These are phyloP conservation scores for Pogonocherus hispidulus DNA, from an alignment of 2,888 invertebrate genomes.

Conservation along the genomic window DNA sequence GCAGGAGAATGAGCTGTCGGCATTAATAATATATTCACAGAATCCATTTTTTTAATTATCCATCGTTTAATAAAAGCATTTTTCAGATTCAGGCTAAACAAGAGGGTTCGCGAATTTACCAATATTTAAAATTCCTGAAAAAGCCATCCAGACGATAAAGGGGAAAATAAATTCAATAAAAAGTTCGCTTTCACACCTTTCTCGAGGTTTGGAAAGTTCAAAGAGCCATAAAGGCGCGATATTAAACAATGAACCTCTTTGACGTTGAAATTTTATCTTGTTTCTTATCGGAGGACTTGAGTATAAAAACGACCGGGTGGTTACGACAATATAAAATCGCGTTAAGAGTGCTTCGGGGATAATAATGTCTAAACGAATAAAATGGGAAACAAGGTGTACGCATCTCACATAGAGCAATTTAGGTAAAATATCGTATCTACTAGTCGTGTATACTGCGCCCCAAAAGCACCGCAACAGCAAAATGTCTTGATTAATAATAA, in stretches of 20 bases:
- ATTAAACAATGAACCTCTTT: background rate
- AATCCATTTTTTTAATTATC: background rate
- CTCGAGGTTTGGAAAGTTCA: background rate
- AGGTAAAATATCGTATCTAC: no score
- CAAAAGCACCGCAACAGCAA: no score
- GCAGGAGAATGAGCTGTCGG: background rate
- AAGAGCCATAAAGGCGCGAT: background rate
- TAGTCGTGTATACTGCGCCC: no score
- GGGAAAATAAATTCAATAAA: conserved; percentile 4
- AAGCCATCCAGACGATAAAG: background rate
- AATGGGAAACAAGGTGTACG: no score
- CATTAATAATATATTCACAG: background rate
- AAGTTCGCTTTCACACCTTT: conserved; percentile 2
- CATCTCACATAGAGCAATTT: no score
- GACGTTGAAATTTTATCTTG: background rate
- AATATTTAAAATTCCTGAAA: background rate
- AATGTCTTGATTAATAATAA: no score
- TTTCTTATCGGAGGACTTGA: background rate
- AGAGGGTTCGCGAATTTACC: background rate
- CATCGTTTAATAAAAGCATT: background rate
- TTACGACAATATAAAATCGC: no score
- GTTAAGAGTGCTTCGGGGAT: no score
- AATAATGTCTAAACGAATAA: no score
- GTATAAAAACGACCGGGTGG: no score
- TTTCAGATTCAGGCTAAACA: background rate